These are phyloP conservation scores for Chrysina gloriosa DNA, from an alignment of 2,888 invertebrate genomes.

Conservation along the genomic window DNA sequence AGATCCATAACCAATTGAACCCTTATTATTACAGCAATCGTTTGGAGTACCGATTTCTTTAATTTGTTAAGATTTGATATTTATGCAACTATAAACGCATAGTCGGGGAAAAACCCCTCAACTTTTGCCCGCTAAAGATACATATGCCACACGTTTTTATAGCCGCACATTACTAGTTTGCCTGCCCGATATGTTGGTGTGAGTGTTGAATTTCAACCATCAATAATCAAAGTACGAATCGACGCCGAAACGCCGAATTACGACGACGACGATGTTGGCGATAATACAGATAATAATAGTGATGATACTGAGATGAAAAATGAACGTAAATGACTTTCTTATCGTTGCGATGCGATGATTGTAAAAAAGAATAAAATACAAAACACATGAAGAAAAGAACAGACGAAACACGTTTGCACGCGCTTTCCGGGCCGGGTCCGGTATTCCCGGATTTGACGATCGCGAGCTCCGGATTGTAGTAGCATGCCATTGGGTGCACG, in stretches of 20 bases:
- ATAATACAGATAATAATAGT: neutral
- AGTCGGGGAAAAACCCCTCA: no score
- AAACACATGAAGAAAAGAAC: conserved; percentile 4
- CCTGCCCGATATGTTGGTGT: conserved; percentile 36
- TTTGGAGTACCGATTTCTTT: no score
- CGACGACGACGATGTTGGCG: neutral
- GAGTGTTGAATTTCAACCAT: conserved; percentile 18
- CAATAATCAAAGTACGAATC: conserved; percentile 6
- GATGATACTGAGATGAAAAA: neutral
- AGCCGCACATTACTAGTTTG: conserved; percentile 20
- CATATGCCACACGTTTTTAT: conserved; percentile 26
- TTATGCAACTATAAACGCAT: no score
- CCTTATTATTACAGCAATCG: no score
- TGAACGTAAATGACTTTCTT: neutral
- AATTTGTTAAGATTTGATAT: no score
- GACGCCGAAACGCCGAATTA: neutral
- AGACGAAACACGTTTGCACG: conserved; percentile 47
- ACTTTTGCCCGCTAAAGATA: neutral
- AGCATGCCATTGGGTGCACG: conserved; percentile 50
- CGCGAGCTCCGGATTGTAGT: conserved; percentile 46
- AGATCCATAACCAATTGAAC: no score
- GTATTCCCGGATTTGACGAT: conserved; percentile 49
- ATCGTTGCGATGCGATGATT: conserved; percentile 4
- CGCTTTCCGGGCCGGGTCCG: conserved; percentile 59
- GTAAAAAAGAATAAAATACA: neutral